Evolutionary conservation across 1,140 invertebrate genomes (phyloP).

Genomic region (Danaus melanippus): DNA sequence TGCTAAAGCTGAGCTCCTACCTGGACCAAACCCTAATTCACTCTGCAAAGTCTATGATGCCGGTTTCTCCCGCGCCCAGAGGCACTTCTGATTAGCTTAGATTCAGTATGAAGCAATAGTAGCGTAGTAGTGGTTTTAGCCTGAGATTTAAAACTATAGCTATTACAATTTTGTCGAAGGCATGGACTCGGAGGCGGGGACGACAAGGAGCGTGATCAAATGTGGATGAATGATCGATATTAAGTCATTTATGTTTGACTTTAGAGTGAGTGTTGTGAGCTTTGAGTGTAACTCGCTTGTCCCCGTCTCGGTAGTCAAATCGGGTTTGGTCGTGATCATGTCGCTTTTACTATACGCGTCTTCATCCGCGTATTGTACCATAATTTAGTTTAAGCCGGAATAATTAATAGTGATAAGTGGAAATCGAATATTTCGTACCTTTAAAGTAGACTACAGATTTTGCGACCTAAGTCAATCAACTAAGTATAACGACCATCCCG

Average conservation of each 20-base stretch:
- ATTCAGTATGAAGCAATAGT: slow-evolving; percentile 40
- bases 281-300: slow-evolving; percentile 61
- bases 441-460: slow-evolving; percentile 68
- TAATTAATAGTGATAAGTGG: slow-evolving; percentile 61
- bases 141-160: too few relatives aligned
- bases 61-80: slow-evolving; percentile 79
- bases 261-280: slow-evolving; percentile 34
- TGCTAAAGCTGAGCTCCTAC: slow-evolving; percentile 68
- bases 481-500: slow-evolving; percentile 68
- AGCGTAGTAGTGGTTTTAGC: slow-evolving; percentile 22
- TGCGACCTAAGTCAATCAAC: slow-evolving; percentile 69
- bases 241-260: slow-evolving; percentile 25
- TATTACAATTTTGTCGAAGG: too few relatives aligned
- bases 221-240: slow-evolving; percentile 51
- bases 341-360: slow-evolving; percentile 64
- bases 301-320: slow-evolving; percentile 59
- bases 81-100: slow-evolving; percentile 80
- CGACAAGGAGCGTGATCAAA: slow-evolving; percentile 59
- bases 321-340: slow-evolving; percentile 63
- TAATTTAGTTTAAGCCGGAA: slow-evolving; percentile 63
- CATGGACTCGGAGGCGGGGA: slow-evolving; percentile 60
- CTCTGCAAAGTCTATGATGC: slow-evolving; percentile 90
- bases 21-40: slow-evolving; percentile 74
- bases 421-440: slow-evolving; percentile 60
- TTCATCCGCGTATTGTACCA: slow-evolving; percentile 63